A percentile compares a stretch with the other conserved stretches of the same genome.
These are phyloP conservation scores for Acleris literana DNA, from an alignment of 2,888 invertebrate genomes.

Conservation along the genomic window DNA sequence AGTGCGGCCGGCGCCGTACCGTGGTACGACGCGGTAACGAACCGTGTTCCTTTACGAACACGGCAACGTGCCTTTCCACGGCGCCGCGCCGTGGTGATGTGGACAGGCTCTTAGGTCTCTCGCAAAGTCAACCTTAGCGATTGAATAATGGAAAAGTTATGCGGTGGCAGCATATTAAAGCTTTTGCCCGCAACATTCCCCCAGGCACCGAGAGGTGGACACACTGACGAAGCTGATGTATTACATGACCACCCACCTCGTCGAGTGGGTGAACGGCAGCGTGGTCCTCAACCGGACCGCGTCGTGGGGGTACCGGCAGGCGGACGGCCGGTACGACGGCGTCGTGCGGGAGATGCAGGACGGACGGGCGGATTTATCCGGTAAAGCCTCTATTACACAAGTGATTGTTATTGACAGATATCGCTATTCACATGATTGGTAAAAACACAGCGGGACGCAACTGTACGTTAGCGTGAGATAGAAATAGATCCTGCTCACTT, in stretches of 20 bases:
- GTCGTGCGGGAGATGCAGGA: conserved; percentile 56
- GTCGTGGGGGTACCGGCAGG: conserved; percentile 56
- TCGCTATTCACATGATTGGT: too few relatives aligned
- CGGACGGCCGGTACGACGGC: conserved; percentile 58
- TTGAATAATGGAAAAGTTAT: neutral
- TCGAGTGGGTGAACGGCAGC: conserved; percentile 58
- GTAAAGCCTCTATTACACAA: conserved; percentile 36
- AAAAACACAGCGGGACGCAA: too few relatives aligned
- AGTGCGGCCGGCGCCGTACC: too few relatives aligned
- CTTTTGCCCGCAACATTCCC: conserved; percentile 13
- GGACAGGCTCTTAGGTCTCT: too few relatives aligned
- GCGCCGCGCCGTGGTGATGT: too few relatives aligned
- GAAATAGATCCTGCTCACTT: too few relatives aligned
- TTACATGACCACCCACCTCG: conserved; percentile 52
- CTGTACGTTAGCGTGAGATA: too few relatives aligned
- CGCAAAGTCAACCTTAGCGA: neutral
- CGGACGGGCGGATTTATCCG: conserved; percentile 58
- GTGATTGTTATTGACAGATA: too few relatives aligned
- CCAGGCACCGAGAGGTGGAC: conserved; percentile 52
- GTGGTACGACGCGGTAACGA: too few relatives aligned
- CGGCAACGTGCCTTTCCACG: too few relatives aligned
- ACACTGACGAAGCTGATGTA: conserved; percentile 57
- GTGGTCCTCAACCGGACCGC: conserved; percentile 44
- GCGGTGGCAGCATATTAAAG: neutral
- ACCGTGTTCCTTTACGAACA: too few relatives aligned